Evolutionary conservation across 2,888 invertebrate genomes (phyloP).

Genomic region (Boloria euphrosyne): DNA sequence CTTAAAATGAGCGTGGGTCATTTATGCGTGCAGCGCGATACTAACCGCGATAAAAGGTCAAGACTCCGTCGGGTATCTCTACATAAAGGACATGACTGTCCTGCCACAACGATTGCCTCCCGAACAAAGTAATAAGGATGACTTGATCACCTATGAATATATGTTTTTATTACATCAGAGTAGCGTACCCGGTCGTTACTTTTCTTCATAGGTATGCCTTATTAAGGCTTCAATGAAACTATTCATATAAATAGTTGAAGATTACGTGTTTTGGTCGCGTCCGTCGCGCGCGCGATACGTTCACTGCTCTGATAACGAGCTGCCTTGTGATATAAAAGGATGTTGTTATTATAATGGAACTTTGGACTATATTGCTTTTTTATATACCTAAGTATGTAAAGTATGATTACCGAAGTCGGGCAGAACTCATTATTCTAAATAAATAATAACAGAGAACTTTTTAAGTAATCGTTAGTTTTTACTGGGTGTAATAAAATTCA

Average conservation of each 20-base stretch:
- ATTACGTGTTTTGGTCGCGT: conserved; percentile 32
- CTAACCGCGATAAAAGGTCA: conserved; percentile 67
- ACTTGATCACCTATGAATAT: conserved; percentile 42
- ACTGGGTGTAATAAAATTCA: no score
- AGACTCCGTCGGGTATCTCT: conserved; percentile 65
- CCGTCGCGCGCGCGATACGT: no score
- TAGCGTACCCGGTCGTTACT: conserved; percentile 11
- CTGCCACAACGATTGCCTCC: conserved; percentile 43
- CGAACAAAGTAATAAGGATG: conserved; percentile 50
- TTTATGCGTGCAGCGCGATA: conserved; percentile 55
- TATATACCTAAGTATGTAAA: conserved; percentile 8
- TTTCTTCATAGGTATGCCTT: conserved; percentile 31
- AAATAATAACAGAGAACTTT: background rate
- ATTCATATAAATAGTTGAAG: conserved; percentile 36
- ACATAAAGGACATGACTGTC: conserved; percentile 65
- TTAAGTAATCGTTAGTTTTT: no score
- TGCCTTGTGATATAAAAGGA: conserved; percentile 26
- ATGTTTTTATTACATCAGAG: conserved; percentile 34
- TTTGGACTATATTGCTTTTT: conserved; percentile 11
- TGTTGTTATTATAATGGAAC: conserved; percentile 23
- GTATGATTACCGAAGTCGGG: background rate
- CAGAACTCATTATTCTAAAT: background rate
- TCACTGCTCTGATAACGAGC: conserved; percentile 27
- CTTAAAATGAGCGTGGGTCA: conserved; percentile 40
- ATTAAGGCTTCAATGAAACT: conserved; percentile 31